A percentile compares a stretch with the other conserved stretches of the same genome.
These are phyloP conservation scores for Aythya baeri DNA, from an alignment of 2,113 vertebrate species.

Conservation along the genomic window DNA sequence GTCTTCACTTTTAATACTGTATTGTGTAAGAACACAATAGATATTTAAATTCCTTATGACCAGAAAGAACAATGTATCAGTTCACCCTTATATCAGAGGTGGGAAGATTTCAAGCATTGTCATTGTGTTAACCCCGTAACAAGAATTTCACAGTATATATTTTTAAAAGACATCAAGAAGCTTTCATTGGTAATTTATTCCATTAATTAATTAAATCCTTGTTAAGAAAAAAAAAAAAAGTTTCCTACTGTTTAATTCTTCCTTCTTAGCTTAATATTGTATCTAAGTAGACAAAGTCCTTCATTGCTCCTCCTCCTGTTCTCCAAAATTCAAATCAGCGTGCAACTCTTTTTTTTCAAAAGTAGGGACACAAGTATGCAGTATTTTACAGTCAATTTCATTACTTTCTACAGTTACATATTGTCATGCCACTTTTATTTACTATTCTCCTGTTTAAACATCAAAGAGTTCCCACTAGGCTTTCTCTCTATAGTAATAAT, in stretches of 20 bases:
- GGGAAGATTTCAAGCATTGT: background rate
- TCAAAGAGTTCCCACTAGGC: background rate
- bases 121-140: background rate
- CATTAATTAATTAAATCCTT: background rate
- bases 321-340: background rate
- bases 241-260: background rate
- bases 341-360: background rate
- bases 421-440: background rate
- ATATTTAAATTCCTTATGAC: background rate
- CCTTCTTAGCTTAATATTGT: background rate
- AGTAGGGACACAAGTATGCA: background rate
- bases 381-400: background rate
- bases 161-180: background rate
- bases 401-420: background rate
- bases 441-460: background rate
- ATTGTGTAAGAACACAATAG: background rate
- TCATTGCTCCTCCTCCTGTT: background rate
- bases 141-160: background rate
- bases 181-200: background rate
- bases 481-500: background rate
- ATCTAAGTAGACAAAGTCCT: background rate
- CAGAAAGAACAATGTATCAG: background rate
- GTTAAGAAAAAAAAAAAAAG: background rate
- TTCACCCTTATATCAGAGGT: background rate
- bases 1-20: background rate